A percentile compares a stretch with the other conserved stretches of the same genome.
phyloP scores from a whole-genome alignment of 2,888 invertebrate genomes.

The Drosophila kambysellisi region DNA sequence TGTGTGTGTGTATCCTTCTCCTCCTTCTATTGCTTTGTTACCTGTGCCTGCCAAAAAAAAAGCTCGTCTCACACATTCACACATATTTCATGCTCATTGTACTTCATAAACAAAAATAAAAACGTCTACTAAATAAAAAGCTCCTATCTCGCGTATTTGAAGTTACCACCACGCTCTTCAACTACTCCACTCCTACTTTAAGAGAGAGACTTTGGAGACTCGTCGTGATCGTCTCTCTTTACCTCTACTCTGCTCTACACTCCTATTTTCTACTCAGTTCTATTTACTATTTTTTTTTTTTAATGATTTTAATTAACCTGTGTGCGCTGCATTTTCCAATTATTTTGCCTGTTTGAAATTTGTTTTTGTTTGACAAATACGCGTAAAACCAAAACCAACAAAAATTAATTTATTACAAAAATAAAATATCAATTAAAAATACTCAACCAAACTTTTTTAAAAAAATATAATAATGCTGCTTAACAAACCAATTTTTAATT shows the following conservation, averaged over 20 bases:
- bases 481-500: constrained; percentile 32
- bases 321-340: constrained; percentile 60
- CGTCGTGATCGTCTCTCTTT: neutral
- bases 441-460: neutral
- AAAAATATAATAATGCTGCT: constrained; percentile 35
- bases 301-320: constrained; percentile 43
- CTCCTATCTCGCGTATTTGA: constrained; percentile 22
- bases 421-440: constrained; percentile 16
- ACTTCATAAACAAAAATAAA: neutral
- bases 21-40: constrained; percentile 24
- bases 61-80: constrained; percentile 24
- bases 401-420: constrained; percentile 55
- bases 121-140: constrained; percentile 13
- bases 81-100: constrained; percentile 15
- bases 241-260: constrained; percentile 9
- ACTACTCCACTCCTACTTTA: neutral
- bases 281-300: constrained; percentile 8
- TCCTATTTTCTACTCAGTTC: constrained; percentile 17
- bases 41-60: constrained; percentile 32
- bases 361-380: constrained; percentile 76
- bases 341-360: constrained; percentile 81
- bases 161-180: constrained; percentile 8
- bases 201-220: constrained; percentile 1
- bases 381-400: constrained; percentile 39
- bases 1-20: constrained; percentile 9